phyloP scores from a whole-genome alignment of 2,113 vertebrate species.

The Marmota monax region DNA sequence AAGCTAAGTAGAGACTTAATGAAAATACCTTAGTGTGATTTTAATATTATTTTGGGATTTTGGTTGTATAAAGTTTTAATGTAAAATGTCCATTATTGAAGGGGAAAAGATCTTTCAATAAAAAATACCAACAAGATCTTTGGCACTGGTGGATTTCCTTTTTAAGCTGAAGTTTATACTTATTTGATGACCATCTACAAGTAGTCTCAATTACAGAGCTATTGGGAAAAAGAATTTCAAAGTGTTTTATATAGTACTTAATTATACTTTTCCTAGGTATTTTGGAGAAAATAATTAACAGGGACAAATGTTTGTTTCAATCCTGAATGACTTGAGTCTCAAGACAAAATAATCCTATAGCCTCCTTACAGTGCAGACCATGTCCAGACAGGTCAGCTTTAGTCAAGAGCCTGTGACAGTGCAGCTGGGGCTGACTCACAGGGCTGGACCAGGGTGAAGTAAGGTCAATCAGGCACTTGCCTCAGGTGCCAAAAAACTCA shows the following conservation, averaged over 20 bases:
- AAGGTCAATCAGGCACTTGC: background rate
- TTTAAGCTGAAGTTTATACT: conserved; percentile 30
- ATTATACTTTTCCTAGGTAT: conserved; percentile 18
- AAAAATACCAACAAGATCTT: conserved; percentile 73
- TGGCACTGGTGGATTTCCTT: conserved; percentile 58
- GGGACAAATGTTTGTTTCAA: background rate
- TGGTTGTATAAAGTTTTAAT: conserved; percentile 80
- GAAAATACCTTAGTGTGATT: conserved; percentile 80
- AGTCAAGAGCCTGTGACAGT: background rate
- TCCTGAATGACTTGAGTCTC: background rate
- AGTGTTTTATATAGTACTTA: conserved; percentile 22
- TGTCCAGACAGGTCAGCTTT: rapidly evolving
- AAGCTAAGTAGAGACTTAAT: conserved; percentile 77
- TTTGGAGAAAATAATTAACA: conserved; percentile 1
- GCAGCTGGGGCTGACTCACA: background rate
- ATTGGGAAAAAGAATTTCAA: conserved; percentile 32
- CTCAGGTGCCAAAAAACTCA: background rate
- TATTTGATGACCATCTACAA: background rate
- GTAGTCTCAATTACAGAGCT: background rate
- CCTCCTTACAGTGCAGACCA: background rate
- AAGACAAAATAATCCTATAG: background rate
- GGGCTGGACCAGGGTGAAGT: background rate
- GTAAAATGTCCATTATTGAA: conserved; percentile 75
- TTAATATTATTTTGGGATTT: conserved; percentile 81
- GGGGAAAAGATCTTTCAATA: conserved; percentile 79